These are phyloP conservation scores for Probosciger aterrimus DNA, from an alignment of 2,113 vertebrate species.

Conservation along the genomic window DNA sequence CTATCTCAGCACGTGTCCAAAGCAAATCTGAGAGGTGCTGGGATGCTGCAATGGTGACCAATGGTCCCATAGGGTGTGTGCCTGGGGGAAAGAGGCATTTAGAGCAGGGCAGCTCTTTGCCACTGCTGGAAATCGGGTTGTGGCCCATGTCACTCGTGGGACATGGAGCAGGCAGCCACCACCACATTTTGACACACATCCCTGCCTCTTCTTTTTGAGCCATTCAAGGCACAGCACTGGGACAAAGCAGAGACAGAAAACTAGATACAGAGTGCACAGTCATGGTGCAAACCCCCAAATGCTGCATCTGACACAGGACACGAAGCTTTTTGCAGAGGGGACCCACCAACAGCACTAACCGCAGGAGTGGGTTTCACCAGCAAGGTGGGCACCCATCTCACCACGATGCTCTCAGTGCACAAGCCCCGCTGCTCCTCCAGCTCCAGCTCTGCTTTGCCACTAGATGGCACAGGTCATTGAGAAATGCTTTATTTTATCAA, in stretches of 20 bases:
- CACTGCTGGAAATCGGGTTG: not conserved
- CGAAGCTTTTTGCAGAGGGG: rapidly evolving
- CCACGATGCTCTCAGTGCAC: rapidly evolving
- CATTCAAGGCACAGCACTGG: not conserved
- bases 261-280: rapidly evolving
- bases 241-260: not conserved
- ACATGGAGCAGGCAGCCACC: not conserved
- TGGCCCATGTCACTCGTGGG: rapidly evolving
- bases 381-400: not conserved
- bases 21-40: not conserved
- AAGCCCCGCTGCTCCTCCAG: not conserved
- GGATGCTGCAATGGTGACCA: not conserved
- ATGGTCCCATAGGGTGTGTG: rapidly evolving
- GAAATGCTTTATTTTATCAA: not conserved
- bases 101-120: not conserved
- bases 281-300: rapidly evolving
- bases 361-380: not conserved
- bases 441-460: slow-evolving; percentile 44
- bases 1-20: not conserved
- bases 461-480: slow-evolving; percentile 71
- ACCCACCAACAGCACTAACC: not conserved
- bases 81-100: not conserved
- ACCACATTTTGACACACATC: rapidly evolving
- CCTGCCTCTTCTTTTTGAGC: not conserved
- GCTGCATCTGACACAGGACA: rapidly evolving